Base-by-base conservation (phyloP, 2,797 vertebrate genomes). In the Urophycis tenuis region DNA sequence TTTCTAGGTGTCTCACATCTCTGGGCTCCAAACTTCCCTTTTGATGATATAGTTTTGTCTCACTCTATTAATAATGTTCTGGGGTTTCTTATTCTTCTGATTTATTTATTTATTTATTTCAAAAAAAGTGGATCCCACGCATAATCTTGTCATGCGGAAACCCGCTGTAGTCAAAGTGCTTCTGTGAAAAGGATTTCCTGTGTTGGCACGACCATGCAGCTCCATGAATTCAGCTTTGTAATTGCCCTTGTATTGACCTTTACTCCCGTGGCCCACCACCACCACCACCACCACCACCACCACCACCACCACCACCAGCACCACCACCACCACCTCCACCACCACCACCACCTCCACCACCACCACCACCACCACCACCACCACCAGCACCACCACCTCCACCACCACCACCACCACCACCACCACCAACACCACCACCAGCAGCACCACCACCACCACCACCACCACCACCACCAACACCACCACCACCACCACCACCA, bases 161-260 rank as follows among this genome's bases (percentile, higher is more conserved):
- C 53, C 22, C 7, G 7, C 49, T n/a, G 49, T 60, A 60, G 53
- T n/a, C 22, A 60, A 60, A 60, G 53, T 60, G 53, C 53, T 60
- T 1, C 60, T 22, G 25, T 29, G 25, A 67, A 67, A 29, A 67
- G n/a, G 25, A 67, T 29, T 29, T 29, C 9, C 60, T 67, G 60
- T 67, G n/a, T 67, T 29, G 60, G 60, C 10, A 14, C 25, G 25
- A 29, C 60, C 25, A 29, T 29, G 14, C 11, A 67, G 29, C 60
- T 67, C 25, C 60, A 67, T 12, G 25, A 67, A 67, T 67, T 67
- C n/a, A 29, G 31, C 33, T n/a, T 82, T 78, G 45, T 6, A 1
- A 78, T 77, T 73, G 75, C 84, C 85, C 74, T 73, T 34, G 85
- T 71, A 81, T 85, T 85, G 79, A 86, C 85, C 84, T 85, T 76